Evolutionary conservation across 2,797 vertebrate species (phyloP), one percentile per base, ranked within the genome.

Genomic region (Pseudochirops cupreus): DNA sequence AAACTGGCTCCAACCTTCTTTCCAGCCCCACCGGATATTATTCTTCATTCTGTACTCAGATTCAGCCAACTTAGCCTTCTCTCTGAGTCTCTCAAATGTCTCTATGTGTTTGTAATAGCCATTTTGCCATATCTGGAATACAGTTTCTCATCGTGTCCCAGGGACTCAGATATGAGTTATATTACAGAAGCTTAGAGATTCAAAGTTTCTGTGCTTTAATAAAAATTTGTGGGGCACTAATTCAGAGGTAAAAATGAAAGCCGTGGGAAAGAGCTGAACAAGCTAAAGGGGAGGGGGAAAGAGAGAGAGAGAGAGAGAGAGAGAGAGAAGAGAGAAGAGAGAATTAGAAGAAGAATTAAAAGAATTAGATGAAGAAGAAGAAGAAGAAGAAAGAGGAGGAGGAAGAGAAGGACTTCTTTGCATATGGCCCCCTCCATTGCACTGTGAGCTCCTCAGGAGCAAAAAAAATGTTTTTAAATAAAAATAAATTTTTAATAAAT

Each of bases 231-330:
- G 59, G 13, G 12, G 13, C 31, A 62, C 31, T n/a, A 33, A 62
- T 0, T 12, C 1, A 4, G 13, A 62, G 31, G 31, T 62, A 62
- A 62, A 62, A 33, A 62, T 62, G 33, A 31, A 62, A 33, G 33
- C 59, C 31, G 14, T 33, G 59, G 62, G 33, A n/a, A 67, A 67
- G 14, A n/a, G 14, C 14, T 67, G 12, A n/a, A 67, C 31, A n/a
- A 67, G 33, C 33, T 16, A n/a, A 33, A 62, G 0, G 31, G 21
- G 26, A 1, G 28, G 56, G 28, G 4, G 24, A 1, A 9, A 5
- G 28, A 28, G 24, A 26, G 1, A 16, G 1, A 4, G 26, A 7
- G 5, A 2, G 2, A 1, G 9, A 29, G 1, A 2, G 2, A 5
- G 56, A 6, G 26, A 3, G 21, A 21, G 5, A 56, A 21, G 56